Evolutionary conservation across 2,113 vertebrate species (phyloP), one percentile per base, ranked within the genome.

Genomic region (Calypte anna): DNA sequence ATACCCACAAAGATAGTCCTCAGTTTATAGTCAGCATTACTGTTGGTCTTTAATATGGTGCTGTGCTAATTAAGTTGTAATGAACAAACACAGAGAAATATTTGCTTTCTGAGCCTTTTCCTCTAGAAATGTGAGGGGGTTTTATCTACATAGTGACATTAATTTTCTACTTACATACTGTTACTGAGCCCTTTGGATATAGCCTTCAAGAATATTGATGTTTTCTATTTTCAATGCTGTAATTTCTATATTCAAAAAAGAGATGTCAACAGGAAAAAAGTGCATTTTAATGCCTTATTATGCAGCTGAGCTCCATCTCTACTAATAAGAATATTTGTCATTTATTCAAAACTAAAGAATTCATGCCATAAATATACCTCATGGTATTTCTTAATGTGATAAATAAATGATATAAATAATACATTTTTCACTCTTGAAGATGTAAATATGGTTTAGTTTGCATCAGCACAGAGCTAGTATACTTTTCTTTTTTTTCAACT

Each of bases 161-260:
- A 92, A 81, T 90, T 88, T 51, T 94, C 86, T 48, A 36, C 75
- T 91, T 91, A 30, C 79, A 48, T 91, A 74, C 27, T 77, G 72
- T 46, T 93, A 76, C 64, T 86, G 88, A 94, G 82, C 68, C 76
- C 51, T 80, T 74, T 90, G 76, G 68, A 83, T 88, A 86, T 83
- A 88, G 83, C 68, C 68, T 96, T 93, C 80, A 93, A 92, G 68
- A 86, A 74, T 90, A 96, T 81, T 4, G 31, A 95, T 92, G 86
- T 23, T 88, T 93, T 81, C 40, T 88, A 55, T 81, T 96, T 91
- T 43, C 68, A 83, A 44, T 20, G 51, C 76, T 86, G 90, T 91
- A 66, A 91, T 91, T 91, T 94, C 64, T 70, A 28, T 67, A 68
- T 51, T 80, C 86, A 90, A 90, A 88, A 50, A 95, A 80, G 68